Conservation (phyloP, 2,888 invertebrate genomes). For the Bugulina stolonifera region DNA sequence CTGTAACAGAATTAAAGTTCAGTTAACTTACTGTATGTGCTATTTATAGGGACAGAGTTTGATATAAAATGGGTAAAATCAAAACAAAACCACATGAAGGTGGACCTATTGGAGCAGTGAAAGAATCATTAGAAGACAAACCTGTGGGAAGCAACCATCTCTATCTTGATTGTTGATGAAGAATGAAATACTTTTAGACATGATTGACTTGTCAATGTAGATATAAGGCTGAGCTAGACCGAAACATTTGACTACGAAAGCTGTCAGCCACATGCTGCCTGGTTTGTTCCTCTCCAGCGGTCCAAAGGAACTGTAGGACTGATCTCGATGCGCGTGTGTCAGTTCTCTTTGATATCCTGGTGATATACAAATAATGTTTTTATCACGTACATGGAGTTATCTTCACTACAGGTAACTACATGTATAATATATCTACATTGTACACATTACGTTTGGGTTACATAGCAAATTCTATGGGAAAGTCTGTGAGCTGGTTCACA, state of each 20-base stretch:
- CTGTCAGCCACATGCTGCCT: slow-evolving; percentile 60
- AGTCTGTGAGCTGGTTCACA: too few relatives aligned
- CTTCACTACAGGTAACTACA: too few relatives aligned
- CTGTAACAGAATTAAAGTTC: background rate
- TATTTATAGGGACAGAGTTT: too few relatives aligned
- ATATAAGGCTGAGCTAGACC: slow-evolving; percentile 57
- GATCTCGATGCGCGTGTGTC: slow-evolving; percentile 64
- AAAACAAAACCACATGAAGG: too few relatives aligned
- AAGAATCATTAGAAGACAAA: slow-evolving; percentile 40
- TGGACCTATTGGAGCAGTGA: too few relatives aligned
- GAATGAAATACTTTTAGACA: slow-evolving; percentile 37
- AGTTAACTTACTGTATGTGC: too few relatives aligned
- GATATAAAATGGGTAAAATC: too few relatives aligned
- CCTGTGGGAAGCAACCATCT: slow-evolving; percentile 68
- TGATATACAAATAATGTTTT: too few relatives aligned
- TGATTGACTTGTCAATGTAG: slow-evolving; percentile 59
- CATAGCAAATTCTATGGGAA: too few relatives aligned
- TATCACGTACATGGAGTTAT: too few relatives aligned
- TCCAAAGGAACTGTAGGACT: slow-evolving; percentile 51
- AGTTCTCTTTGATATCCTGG: slow-evolving; percentile 80
- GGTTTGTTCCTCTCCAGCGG: slow-evolving; percentile 30
- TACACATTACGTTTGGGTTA: too few relatives aligned
- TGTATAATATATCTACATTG: too few relatives aligned
- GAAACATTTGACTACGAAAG: slow-evolving; percentile 69
- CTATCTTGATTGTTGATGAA: slow-evolving; percentile 61